Base-by-base conservation (phyloP, 2,113 vertebrate species). In the Verasper variegatus region DNA sequence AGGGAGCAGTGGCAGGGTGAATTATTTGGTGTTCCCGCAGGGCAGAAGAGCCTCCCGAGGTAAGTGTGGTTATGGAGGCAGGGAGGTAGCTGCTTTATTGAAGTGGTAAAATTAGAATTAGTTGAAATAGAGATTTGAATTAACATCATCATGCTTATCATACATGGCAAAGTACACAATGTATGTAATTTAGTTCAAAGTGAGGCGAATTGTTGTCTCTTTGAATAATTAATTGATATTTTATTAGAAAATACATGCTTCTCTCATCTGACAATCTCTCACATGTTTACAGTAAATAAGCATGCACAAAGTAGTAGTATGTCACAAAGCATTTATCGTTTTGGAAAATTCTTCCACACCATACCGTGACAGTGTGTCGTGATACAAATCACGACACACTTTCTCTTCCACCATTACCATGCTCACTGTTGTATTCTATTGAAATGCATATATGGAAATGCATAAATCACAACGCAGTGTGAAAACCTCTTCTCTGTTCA, bases 1-100 rank as follows among this genome's bases (percentile, higher is more conserved):
- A 83, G 84, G 83, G 81, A 89, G 86, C 78, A 76, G 74, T 76
- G 69, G 81, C 81, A 63, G 84, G 87, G 85, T 88, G 81, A 89
- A 89, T 89, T 83, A 85, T 89, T 86, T 85, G 81, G 75, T 82
- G 78, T 75, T 79, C 78, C 88, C 26, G 17, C 58, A 79, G 86
- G 87, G 75, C 81, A 90, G 65, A 55, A 31, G 71, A 83, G 68
- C 59, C 61, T 80, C 65, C 67, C 21, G 68, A 67, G 71, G 82
- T 61, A 83, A 83, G 67, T 66, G 74, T 75, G 54, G 59, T 85
- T 76, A 31, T 88, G 71, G 27, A 81, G 68, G n/a, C 51, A 40
- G 49, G 26, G 20, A 23, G 3, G 45, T 52, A 1, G 52, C 63
- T 7, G 18, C 20, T 54, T 58, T 74, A 31, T 60, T 24, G 47